These are phyloP conservation scores for Callosobruchus maculatus DNA, from an alignment of 2,888 invertebrate species.

Conservation along the genomic window DNA sequence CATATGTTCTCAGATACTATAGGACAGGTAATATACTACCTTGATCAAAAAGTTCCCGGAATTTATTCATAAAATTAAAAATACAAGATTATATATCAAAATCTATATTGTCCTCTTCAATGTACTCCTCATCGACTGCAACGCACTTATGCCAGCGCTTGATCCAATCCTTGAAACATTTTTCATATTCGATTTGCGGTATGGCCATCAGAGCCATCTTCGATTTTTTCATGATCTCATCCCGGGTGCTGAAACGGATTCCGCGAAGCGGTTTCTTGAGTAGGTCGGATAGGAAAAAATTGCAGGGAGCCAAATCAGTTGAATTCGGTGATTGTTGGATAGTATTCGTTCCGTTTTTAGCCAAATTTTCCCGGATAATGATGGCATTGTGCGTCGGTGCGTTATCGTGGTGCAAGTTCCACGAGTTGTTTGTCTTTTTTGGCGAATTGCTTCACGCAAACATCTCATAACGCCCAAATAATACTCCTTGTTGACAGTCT, in stretches of 20 bases:
- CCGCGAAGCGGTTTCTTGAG: not conserved
- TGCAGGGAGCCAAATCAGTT: conserved; percentile 8
- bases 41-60: too few species aligned
- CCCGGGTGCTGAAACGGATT: conserved; percentile 3
- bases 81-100: not conserved
- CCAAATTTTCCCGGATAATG: conserved; percentile 2
- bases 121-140: conserved; percentile 2
- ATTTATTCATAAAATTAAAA: not conserved
- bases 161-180: conserved; percentile 10
- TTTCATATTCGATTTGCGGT: conserved; percentile 2
- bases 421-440: conserved; percentile 12
- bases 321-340: conserved; percentile 11
- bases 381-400: not conserved
- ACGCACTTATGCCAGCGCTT: conserved; percentile 4
- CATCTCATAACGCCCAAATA: not conserved
- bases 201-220: conserved; percentile 5
- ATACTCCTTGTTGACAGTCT: too few species aligned
- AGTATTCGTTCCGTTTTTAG: conserved; percentile 5
- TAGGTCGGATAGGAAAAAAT: conserved; percentile 6
- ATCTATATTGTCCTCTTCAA: conserved; percentile 8
- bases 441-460: too few species aligned
- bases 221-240: not conserved
- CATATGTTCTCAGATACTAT: too few species aligned
- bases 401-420: conserved; percentile 15
- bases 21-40: too few species aligned